Conservation (phyloP, 1,140 invertebrate genomes). For the Saccostrea echinata region DNA sequence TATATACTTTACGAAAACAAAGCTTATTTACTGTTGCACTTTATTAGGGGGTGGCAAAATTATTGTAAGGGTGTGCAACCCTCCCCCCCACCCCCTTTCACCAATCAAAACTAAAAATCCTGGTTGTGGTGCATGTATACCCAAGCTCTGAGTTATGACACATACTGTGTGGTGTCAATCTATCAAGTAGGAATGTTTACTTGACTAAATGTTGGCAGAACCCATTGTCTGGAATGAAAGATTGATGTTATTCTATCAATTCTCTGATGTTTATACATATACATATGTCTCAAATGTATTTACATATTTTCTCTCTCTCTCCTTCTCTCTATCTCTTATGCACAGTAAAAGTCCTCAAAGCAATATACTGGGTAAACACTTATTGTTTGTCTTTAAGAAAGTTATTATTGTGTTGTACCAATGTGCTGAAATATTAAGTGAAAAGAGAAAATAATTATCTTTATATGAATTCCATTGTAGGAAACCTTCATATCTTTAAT, state of each 20-base stretch:
- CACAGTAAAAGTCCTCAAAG: neutral
- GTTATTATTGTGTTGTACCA: too few species aligned
- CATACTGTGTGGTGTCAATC: neutral
- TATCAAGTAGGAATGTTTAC: neutral
- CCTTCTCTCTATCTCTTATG: neutral
- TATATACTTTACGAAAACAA: too few species aligned
- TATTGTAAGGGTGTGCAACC: too few species aligned
- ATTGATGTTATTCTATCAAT: neutral
- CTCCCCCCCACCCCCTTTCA: too few species aligned
- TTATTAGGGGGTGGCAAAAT: too few species aligned
- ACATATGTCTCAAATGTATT: neutral
- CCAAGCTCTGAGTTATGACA: neutral
- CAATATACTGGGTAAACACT: too few species aligned
- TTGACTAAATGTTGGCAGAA: neutral
- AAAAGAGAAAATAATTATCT: neutral
- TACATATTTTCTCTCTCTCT: neutral
- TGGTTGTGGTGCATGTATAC: neutral
- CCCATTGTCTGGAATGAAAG: neutral
- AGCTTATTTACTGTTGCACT: too few species aligned
- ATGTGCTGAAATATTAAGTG: neutral
- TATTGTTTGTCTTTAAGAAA: too few species aligned
- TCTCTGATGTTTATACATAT: neutral
- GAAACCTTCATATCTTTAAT: slow-evolving; percentile 85
- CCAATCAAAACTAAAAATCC: neutral
- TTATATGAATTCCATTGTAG: slow-evolving; percentile 64